phyloP scores from a whole-genome alignment of 2,888 invertebrate species.

The Eulithis testata region DNA sequence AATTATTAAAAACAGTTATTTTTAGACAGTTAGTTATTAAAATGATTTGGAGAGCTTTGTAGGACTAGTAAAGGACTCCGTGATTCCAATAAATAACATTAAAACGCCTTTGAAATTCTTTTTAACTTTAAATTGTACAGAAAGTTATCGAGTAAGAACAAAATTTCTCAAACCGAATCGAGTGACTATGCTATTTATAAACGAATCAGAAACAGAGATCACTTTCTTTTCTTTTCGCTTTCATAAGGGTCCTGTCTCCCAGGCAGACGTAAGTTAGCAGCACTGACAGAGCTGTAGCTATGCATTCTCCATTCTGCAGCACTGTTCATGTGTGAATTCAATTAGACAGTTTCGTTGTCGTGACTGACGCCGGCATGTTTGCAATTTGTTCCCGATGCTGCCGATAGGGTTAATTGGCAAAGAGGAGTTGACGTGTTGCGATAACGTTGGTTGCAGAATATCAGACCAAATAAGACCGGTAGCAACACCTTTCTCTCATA shows the following conservation, averaged over 20 bases:
- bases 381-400: slow-evolving; percentile 55
- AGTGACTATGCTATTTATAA: no score
- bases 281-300: slow-evolving; percentile 11
- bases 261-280: not conserved
- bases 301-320: slow-evolving; percentile 65
- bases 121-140: no score
- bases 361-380: slow-evolving; percentile 51
- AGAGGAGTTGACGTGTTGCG: slow-evolving; percentile 47
- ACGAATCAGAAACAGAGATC: no score
- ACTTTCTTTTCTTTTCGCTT: not conserved
- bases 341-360: slow-evolving; percentile 67
- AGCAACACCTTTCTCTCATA: slow-evolving; percentile 51
- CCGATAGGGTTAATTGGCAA: slow-evolving; percentile 57
- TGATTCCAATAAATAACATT: not conserved
- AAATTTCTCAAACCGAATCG: no score
- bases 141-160: no score
- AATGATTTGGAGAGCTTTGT: not conserved
- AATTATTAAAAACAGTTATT: no score
- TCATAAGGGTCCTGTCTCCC: not conserved
- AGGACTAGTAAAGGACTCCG: not conserved
- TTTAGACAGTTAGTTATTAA: not conserved
- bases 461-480: slow-evolving; percentile 36
- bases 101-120: not conserved
- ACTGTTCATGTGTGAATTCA: slow-evolving; percentile 72
- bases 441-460: slow-evolving; percentile 43